Evolutionary conservation across 2,113 vertebrate species (phyloP).

Genomic region (Phrynosoma blainvillii): DNA sequence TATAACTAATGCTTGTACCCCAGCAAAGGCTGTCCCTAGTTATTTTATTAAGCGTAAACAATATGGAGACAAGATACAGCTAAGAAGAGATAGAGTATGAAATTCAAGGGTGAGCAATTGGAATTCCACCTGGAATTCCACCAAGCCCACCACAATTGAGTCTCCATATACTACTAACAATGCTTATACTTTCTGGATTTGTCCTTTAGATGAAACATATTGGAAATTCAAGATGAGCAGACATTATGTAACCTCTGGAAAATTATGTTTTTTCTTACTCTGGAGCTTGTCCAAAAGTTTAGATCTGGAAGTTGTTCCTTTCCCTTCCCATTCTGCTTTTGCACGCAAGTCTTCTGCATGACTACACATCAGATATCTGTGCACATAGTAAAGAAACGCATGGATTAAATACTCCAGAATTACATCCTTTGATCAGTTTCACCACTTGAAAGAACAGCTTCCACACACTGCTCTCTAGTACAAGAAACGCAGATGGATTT

Average conservation of each 20-base stretch:
- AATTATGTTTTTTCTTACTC: conserved; percentile 82
- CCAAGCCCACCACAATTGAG: no score
- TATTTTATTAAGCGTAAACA: not conserved
- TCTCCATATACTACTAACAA: not conserved
- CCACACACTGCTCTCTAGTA: not conserved
- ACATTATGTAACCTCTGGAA: conserved; percentile 35
- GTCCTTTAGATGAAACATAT: not conserved
- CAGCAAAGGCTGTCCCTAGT: not conserved
- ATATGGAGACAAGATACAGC: not conserved
- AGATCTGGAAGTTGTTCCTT: conserved; percentile 89
- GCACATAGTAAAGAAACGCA: conserved; percentile 43
- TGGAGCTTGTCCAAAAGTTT: conserved; percentile 97
- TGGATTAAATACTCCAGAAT: conserved; percentile 46
- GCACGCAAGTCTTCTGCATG: conserved; percentile 92
- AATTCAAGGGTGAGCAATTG: not conserved
- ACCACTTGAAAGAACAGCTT: not conserved
- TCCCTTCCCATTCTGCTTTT: conserved; percentile 98
- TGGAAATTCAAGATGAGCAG: conserved; percentile 11
- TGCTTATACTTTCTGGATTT: not conserved
- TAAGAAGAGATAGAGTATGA: not conserved
- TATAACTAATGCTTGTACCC: not conserved
- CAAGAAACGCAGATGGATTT: not conserved
- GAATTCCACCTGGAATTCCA: no score
- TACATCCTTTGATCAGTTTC: not conserved
- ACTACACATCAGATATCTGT: conserved; percentile 98